A percentile compares a stretch with the other conserved stretches of the same genome.
phyloP scores from a whole-genome alignment of 2,888 invertebrate species.

The Trichogramma dendrolimi region DNA sequence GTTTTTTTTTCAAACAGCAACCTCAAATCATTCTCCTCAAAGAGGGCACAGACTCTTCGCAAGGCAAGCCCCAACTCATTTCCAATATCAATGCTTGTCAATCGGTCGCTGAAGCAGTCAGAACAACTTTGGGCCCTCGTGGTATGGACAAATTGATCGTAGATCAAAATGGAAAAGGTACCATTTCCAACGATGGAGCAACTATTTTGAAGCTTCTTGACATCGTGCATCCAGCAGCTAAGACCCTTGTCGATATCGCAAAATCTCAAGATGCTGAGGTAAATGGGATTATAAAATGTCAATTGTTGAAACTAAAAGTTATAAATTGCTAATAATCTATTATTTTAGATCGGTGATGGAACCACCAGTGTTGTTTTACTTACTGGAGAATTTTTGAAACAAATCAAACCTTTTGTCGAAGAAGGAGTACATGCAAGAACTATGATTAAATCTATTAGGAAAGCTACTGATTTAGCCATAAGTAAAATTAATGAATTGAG shows the following conservation, averaged over 20 bases:
- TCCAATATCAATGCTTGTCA: slow-evolving; percentile 98
- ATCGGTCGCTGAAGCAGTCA: slow-evolving; percentile 89
- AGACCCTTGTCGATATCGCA: slow-evolving; percentile 96
- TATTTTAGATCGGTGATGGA: slow-evolving; percentile 87
- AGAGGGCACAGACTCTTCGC: slow-evolving; percentile 95
- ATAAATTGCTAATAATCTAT: slow-evolving; percentile 24
- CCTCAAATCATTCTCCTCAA: slow-evolving; percentile 95
- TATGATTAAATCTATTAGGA: slow-evolving; percentile 83
- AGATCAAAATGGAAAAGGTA: slow-evolving; percentile 81
- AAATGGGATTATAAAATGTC: slow-evolving; percentile 41
- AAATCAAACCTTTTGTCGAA: slow-evolving; percentile 91
- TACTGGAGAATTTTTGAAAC: slow-evolving; percentile 92
- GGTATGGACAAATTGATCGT: slow-evolving; percentile 99
- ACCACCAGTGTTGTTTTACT: slow-evolving; percentile 96
- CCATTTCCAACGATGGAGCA: slow-evolving; percentile 98
- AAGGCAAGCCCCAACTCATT: slow-evolving; percentile 92
- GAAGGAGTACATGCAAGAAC: slow-evolving; percentile 95
- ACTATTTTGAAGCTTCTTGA: slow-evolving; percentile 98
- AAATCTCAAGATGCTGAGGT: slow-evolving; percentile 99
- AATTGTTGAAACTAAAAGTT: slow-evolving; percentile 34
- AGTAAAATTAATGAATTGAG: slow-evolving; percentile 80
- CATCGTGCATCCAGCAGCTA: slow-evolving; percentile 96
- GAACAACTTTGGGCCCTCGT: slow-evolving; percentile 95
- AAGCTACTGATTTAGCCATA: slow-evolving; percentile 75
- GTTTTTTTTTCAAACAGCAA: slow-evolving; percentile 63